phyloP scores from a whole-genome alignment of 2,797 vertebrate species.

The Buphagus erythrorhynchus region DNA sequence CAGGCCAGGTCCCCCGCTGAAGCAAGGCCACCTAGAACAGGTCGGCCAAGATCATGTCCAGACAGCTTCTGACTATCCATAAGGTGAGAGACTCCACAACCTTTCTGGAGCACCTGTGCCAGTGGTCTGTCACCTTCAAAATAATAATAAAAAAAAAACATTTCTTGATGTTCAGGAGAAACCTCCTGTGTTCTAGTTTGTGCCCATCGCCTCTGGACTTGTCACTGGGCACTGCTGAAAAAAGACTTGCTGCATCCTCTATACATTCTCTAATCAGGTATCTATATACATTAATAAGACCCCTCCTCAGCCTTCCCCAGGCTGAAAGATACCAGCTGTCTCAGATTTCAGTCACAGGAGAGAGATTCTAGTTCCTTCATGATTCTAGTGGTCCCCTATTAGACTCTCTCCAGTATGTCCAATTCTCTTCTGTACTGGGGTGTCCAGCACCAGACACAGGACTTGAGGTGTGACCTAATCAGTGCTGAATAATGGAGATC shows the following conservation, averaged over 20 bases:
- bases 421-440: neutral
- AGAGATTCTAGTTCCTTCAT: neutral
- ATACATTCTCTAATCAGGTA: neutral
- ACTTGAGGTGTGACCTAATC: neutral
- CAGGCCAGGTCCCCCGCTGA: neutral
- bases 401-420: neutral
- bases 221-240: neutral
- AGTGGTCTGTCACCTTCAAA: neutral
- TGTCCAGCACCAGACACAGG: neutral
- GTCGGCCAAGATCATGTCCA: neutral
- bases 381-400: neutral
- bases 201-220: neutral
- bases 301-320: neutral
- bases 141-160: neutral
- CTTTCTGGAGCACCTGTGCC: neutral
- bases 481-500: neutral
- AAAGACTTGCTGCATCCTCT: neutral
- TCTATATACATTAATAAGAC: neutral
- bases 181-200: neutral
- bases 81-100: neutral
- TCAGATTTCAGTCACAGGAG: neutral
- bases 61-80: neutral
- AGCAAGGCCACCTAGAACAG: neutral
- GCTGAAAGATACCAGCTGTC: neutral
- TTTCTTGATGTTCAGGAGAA: neutral